A percentile compares a stretch with the other conserved stretches of the same genome.
Conservation (phyloP, 37 sponge, comb jelly and placozoan genomes). For the Aplysina aerophoba region DNA sequence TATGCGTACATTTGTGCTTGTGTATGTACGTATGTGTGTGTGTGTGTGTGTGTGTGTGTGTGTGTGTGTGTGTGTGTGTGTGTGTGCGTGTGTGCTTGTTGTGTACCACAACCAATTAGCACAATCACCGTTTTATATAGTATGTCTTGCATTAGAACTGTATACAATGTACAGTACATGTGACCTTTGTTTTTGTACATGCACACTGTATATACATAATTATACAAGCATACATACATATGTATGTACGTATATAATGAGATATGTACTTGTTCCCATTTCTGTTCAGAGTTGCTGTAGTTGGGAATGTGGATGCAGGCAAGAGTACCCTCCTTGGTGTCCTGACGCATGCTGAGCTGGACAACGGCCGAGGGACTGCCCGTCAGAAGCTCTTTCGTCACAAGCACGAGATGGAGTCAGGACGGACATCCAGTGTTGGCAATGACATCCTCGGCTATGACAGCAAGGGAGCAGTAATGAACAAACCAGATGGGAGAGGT, state of each 20-base stretch:
- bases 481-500: constrained; percentile 89
- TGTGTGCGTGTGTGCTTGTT: no score
- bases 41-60: background rate
- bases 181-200: no score
- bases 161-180: no score
- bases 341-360: constrained; percentile 97
- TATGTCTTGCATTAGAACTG: no score
- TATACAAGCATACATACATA: no score
- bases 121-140: background rate
- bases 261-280: background rate
- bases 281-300: constrained; percentile 91
- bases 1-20: background rate
- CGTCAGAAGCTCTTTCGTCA: constrained; percentile 94
- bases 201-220: no score
- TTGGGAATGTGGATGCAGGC: constrained; percentile 99
- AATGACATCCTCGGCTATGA: constrained; percentile 98
- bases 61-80: background rate
- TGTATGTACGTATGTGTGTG: background rate
- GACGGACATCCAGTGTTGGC: constrained; percentile 97
- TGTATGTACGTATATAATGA: no score
- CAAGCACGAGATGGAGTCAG: constrained; percentile 98
- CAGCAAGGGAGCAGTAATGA: constrained; percentile 83
- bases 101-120: background rate
- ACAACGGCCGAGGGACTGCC: constrained; percentile 95
- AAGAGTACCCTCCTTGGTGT: constrained; percentile 99